Conservation (phyloP, 2,797 vertebrate species). For the Oreonectes daqikongensis region DNA sequence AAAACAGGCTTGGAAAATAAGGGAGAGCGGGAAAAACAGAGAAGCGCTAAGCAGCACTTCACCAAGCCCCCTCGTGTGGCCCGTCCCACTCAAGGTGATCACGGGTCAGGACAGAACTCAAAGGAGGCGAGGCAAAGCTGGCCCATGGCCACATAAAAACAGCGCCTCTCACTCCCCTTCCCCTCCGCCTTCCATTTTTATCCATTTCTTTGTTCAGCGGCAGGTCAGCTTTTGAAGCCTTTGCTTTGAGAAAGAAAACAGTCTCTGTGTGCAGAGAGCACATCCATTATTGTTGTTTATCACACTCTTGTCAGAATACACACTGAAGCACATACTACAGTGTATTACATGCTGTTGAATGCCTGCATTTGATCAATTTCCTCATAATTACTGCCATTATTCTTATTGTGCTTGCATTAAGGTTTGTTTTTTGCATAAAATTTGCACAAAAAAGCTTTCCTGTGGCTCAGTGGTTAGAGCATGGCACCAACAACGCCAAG, state of each 20-base stretch:
- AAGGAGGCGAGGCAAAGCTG: constrained; percentile 46
- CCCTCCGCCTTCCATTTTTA: constrained; percentile 47
- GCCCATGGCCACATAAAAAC: constrained; percentile 53
- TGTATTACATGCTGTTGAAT: not conserved
- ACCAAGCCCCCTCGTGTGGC: constrained; percentile 37
- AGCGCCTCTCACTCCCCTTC: not conserved
- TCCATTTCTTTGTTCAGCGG: constrained; percentile 50
- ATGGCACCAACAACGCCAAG: too few relatives aligned
- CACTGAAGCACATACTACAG: not conserved
- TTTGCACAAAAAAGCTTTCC: too few relatives aligned
- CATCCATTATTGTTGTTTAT: constrained; percentile 29
- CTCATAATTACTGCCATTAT: not conserved
- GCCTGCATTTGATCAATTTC: not conserved
- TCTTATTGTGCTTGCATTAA: not conserved
- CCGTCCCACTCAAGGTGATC: constrained; percentile 45
- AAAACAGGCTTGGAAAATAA: constrained; percentile 28
- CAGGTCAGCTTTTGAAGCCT: constrained; percentile 54
- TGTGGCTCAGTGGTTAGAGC: too few relatives aligned
- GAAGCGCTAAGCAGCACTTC: constrained; percentile 46
- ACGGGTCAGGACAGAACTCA: constrained; percentile 47
- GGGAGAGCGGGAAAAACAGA: constrained; percentile 29
- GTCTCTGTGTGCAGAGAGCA: constrained; percentile 12
- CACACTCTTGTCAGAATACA: not conserved
- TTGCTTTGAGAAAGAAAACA: constrained; percentile 25
- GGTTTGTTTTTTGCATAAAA: not conserved